Base-by-base conservation (phyloP, 2,113 vertebrate species). In the Melanostigma gelatinosum region DNA sequence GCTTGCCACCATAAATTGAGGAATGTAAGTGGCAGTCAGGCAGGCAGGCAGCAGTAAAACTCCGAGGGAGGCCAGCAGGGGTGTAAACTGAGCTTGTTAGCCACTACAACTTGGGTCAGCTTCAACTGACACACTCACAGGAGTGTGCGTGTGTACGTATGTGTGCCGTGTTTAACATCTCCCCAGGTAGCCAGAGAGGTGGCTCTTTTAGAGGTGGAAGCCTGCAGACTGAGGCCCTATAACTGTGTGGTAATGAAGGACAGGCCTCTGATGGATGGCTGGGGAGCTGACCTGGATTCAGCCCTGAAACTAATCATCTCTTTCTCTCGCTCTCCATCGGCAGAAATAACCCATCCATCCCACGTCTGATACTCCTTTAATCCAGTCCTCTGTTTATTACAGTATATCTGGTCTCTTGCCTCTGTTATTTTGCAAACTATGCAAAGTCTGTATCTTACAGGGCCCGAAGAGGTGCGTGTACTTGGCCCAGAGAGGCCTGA, bases 31-130 rank as follows among this genome's bases (percentile, higher is more conserved):
- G 87, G 85, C 84, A 87, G 86, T 86, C 69, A 12, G 78, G 88
- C 82, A 12, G 78, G 88, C 82, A 85, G 88, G 86, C 92, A 72
- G 87, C 82, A 90, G 83, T 92, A 93, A 94, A 94, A 91, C 87
- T 85, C 88, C 58, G 69, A 85, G 84, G 87, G 89, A 90, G 89
- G 87, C 87, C 84, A 88, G 88, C 88, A 73, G 87, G 88, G 91
- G 90, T 91, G 87, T 91, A 93, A 94, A 90, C 80, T 80, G 86
- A 94, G 92, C 89, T 92, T 88, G 82, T 94, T 93, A 94, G 88
- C 90, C 80, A 85, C 87, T 79, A 82, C 77, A 86, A 54, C 75
- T 52, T 69, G 27, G 90, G 86, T 91, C 78, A 86, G 77, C 80
- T 52, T 89, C 32, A 36, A 79, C 65, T 66, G 76, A 87, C 85